A percentile compares a stretch with the other conserved stretches of the same genome.
Conservation (phyloP, 2,888 invertebrate genomes). For the Osmoderma eremita region DNA sequence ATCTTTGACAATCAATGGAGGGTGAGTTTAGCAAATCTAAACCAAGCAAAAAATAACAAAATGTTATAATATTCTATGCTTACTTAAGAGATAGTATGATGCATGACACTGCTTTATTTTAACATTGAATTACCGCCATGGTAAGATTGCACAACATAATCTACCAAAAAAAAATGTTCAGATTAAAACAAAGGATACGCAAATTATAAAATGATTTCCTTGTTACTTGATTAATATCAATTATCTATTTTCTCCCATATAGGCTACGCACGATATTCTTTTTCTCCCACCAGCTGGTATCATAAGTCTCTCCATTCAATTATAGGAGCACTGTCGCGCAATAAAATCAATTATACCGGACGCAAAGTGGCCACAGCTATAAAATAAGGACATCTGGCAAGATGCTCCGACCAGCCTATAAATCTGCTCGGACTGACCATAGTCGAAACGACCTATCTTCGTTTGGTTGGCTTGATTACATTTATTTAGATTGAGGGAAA, state of each 20-base stretch:
- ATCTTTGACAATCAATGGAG: no score
- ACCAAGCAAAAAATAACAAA: no score
- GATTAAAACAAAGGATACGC: no score
- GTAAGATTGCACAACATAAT: no score
- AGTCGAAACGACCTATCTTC: slow-evolving; percentile 49
- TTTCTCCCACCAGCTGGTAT: background rate
- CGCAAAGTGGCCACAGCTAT: slow-evolving; percentile 21
- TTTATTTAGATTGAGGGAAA: slow-evolving; percentile 48
- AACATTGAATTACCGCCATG: no score
- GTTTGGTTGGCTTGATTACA: slow-evolving; percentile 49
- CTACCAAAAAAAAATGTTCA: background rate
- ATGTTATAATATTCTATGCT: no score
- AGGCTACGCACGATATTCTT: background rate
- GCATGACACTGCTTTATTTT: no score
- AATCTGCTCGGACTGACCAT: slow-evolving; percentile 45
- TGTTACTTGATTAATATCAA: background rate
- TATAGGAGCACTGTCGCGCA: slow-evolving; percentile 16
- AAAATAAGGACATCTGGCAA: slow-evolving; percentile 44
- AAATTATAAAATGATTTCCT: no score
- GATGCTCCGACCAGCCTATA: slow-evolving; percentile 38
- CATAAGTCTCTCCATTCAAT: slow-evolving; percentile 24
- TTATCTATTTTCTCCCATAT: background rate
- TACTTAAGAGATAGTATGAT: no score
- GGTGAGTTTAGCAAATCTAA: no score
- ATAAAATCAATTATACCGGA: slow-evolving; percentile 35